Base-by-base conservation (phyloP, 2,888 invertebrate genomes). In the Toxonevra muliebris region DNA sequence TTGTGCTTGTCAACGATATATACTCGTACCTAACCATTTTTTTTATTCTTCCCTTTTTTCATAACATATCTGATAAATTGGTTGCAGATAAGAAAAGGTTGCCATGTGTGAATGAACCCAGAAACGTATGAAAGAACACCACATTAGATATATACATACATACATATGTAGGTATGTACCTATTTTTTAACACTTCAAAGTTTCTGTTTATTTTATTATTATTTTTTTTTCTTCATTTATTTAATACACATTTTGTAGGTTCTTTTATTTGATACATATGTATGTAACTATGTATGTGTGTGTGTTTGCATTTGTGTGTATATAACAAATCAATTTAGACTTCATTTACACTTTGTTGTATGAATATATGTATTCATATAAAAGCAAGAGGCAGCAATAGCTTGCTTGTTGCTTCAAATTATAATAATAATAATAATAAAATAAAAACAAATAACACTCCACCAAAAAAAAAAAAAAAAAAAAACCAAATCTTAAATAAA, bases 281-380 rank as follows among this genome's bases (percentile, higher is more conserved):
- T 54, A 41, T 48, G 13, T 43, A 20, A 10, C 45, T 41, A 19
- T n/a, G 41, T 65, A 57, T 59, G 45, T 61, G 50, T 57, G 40
- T 61, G 17, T 43, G 30, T 42, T 50, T 61, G 19, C 15, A 13
- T 54, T 19, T 66, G 19, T 53, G 53, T 50, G 45, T 57, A 57
- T 57, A 60, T 50, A 57, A 66, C 50, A 63, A 66, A 69, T 68
- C 66, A 69, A 71, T 69, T 66, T 68, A 68, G 7, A 59, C 61
- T 71, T 69, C 69, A 71, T 71, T 71, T 68, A 69, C 71, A 69
- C 71, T 63, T 53, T 17, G 30, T 30, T 30, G 30, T 30, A 7
- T 30, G 7, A 4, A 4, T 30, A 7, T 30, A 30, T 30, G 30
- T 30, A 30, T 30, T 30, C 30, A 30, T 30, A 7, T 30, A 30